Conservation (phyloP, 2,113 vertebrate genomes). For the Prochilodus magdalenae region DNA sequence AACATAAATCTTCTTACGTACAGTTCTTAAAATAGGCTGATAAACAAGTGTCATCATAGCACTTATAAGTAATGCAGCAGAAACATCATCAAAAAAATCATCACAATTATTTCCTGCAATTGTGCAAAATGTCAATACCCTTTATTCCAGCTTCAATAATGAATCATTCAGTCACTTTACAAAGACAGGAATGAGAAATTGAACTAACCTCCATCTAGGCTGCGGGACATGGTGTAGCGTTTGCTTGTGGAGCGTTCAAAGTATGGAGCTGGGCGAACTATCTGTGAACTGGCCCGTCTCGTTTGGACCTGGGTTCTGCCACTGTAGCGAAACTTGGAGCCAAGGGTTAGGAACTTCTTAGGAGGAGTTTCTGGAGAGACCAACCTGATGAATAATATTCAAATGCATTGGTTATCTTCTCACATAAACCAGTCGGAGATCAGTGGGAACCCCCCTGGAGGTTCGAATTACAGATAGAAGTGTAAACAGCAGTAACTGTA, state of each 20-base stretch:
- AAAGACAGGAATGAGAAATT: neutral
- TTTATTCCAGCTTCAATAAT: conserved; percentile 1
- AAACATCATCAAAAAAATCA: neutral
- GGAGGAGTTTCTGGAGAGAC: conserved; percentile 92
- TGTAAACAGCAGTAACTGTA: neutral
- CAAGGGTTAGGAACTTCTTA: conserved; percentile 92
- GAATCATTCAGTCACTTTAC: neutral
- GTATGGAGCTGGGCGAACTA: conserved; percentile 89
- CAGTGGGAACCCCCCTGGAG: neutral
- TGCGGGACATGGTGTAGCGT: conserved; percentile 95
- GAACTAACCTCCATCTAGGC: conserved; percentile 92
- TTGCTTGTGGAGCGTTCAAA: conserved; percentile 95
- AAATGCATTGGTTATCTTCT: neutral
- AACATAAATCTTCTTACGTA: neutral
- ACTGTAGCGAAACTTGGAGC: conserved; percentile 98
- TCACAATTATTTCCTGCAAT: neutral
- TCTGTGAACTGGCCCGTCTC: conserved; percentile 90
- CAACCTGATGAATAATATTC: conserved; percentile 74
- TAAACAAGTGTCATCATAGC: neutral
- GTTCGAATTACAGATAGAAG: neutral
- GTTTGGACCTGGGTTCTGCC: conserved; percentile 95
- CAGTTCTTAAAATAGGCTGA: neutral
- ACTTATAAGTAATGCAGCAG: neutral
- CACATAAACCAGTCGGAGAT: neutral
- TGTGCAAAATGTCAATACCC: too few species aligned